phyloP scores from a whole-genome alignment of 2,797 vertebrate genomes.

The Sebastes hubbsi region DNA sequence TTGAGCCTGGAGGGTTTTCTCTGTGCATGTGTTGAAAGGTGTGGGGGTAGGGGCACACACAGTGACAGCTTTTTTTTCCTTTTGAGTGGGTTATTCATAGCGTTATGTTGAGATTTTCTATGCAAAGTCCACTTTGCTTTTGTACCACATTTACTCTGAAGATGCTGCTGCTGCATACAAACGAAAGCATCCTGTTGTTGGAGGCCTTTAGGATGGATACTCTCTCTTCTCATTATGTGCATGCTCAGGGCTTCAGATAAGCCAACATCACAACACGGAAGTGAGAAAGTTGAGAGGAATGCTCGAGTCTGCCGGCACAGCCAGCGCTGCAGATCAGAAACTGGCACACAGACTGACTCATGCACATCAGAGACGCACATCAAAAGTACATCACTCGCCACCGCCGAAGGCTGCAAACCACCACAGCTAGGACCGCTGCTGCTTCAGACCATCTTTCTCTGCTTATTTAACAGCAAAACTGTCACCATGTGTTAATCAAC shows the following conservation, averaged over 20 bases:
- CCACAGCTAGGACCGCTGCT: not conserved
- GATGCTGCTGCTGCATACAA: conserved; percentile 34
- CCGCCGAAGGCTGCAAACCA: conserved; percentile 21
- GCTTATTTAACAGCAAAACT: conserved; percentile 25
- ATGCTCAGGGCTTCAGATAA: conserved; percentile 39
- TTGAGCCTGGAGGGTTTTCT: conserved; percentile 16
- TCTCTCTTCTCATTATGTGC: conserved; percentile 35
- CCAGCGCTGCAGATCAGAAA: conserved; percentile 29
- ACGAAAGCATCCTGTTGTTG: conserved; percentile 31
- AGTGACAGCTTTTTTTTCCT: conserved; percentile 16
- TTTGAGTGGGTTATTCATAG: conserved; percentile 63
- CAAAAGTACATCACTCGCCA: conserved; percentile 24
- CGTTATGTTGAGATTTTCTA: conserved; percentile 25
- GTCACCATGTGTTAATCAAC: conserved; percentile 14
- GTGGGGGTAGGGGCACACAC: conserved; percentile 25
- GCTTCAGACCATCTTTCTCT: conserved; percentile 5
- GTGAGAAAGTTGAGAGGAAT: conserved; percentile 68
- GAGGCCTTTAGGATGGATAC: not conserved
- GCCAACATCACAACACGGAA: conserved; percentile 43
- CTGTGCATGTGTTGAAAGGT: conserved; percentile 45
- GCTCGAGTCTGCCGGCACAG: conserved; percentile 35
- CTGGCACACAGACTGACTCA: conserved; percentile 47
- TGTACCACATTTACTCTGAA: conserved; percentile 29
- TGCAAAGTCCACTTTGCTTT: conserved; percentile 59
- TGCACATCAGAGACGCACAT: conserved; percentile 36